These are phyloP conservation scores for Aporophyla lueneburgensis DNA, from an alignment of 2,888 invertebrate genomes.

Conservation along the genomic window DNA sequence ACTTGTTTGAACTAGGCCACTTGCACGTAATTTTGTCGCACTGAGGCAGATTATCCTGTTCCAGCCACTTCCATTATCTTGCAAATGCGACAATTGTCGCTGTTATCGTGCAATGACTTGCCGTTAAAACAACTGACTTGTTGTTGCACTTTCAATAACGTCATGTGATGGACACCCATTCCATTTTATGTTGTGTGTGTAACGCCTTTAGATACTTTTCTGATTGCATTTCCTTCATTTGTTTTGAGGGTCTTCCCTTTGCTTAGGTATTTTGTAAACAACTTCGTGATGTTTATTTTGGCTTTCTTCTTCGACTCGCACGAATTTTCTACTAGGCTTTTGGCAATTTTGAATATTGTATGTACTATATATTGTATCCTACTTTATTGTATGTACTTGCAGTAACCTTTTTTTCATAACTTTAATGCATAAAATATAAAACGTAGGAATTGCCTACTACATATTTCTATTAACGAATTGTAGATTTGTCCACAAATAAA, in stretches of 20 bases:
- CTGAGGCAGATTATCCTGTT: conserved; percentile 73
- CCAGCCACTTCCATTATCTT: conserved; percentile 77
- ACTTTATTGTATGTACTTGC: too few species aligned
- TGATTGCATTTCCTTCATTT: neutral
- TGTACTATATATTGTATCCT: too few species aligned
- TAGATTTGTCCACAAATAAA: too few species aligned
- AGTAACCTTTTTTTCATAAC: too few species aligned
- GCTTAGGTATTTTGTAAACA: neutral
- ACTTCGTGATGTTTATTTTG: neutral
- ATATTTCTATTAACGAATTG: too few species aligned
- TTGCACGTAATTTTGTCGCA: conserved; percentile 65
- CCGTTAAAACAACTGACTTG: conserved; percentile 60
- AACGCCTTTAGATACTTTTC: neutral
- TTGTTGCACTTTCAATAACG: conserved; percentile 60
- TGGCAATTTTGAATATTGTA: too few species aligned
- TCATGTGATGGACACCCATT: conserved; percentile 31
- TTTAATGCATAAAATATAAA: too few species aligned
- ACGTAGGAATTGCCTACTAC: too few species aligned
- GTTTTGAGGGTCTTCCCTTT: neutral
- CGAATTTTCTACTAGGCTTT: too few species aligned
- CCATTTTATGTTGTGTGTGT: conserved; percentile 6
- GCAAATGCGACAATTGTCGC: conserved; percentile 76
- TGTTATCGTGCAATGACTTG: conserved; percentile 78
- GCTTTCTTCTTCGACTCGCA: too few species aligned
- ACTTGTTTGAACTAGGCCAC: conserved; percentile 75